These are phyloP conservation scores for Ctenopoma multispine DNA, from an alignment of 2,797 vertebrate genomes.

Conservation along the genomic window DNA sequence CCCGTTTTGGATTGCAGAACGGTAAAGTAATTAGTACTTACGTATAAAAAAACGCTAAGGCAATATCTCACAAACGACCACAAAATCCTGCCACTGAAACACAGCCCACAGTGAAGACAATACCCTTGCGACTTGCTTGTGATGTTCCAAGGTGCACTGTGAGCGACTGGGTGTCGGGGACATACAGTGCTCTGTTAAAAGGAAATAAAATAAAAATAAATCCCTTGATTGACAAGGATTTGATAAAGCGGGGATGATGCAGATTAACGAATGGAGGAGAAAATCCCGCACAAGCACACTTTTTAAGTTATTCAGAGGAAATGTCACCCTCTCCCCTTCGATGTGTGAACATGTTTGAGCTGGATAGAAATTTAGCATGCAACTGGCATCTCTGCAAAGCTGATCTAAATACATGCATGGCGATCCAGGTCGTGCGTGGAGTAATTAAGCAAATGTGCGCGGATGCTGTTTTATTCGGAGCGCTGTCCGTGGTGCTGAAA, in stretches of 20 bases:
- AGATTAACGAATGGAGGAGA: constrained; percentile 69
- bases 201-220: constrained; percentile 58
- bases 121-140: constrained; percentile 56
- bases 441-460: constrained; percentile 80
- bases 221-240: constrained; percentile 71
- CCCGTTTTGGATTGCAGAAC: constrained; percentile 38
- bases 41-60: constrained; percentile 45
- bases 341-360: constrained; percentile 40
- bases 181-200: constrained; percentile 47
- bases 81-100: constrained; percentile 39
- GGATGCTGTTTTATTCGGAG: constrained; percentile 61
- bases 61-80: constrained; percentile 60
- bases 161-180: constrained; percentile 35
- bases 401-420: constrained; percentile 63
- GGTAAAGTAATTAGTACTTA: constrained; percentile 30
- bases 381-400: constrained; percentile 68
- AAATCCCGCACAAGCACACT: constrained; percentile 76
- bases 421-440: constrained; percentile 69
- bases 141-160: constrained; percentile 56
- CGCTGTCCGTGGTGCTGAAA: constrained; percentile 73
- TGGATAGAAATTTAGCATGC: constrained; percentile 60
- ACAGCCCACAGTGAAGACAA: constrained; percentile 73
- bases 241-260: constrained; percentile 72
- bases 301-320: constrained; percentile 74
- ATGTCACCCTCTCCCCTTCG: constrained; percentile 43